Evolutionary conservation across 2,888 invertebrate species (phyloP), one percentile per base, ranked within the genome.

Genomic region (Drosophila picticornis): DNA sequence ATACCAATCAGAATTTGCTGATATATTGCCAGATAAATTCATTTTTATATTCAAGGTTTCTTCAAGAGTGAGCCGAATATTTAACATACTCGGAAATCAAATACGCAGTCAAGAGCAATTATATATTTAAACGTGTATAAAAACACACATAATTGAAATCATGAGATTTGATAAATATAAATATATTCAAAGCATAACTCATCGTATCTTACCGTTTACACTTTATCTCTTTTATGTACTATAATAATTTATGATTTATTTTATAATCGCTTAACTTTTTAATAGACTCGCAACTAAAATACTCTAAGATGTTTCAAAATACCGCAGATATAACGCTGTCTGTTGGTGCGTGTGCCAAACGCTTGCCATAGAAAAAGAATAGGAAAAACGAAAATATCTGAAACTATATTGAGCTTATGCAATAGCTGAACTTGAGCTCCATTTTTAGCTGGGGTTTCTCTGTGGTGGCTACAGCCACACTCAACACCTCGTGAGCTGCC

Each of bases 401-500:
- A 62, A 55, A 43, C 40, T 6, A 36, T 36, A 19, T 46, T 31
- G 6, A 32, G 43, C 32, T 69, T 31, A 32, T 36, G 50, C 46
- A 69, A 69, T 6, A 55, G 55, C 11, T 46, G 40, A 77, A 51
- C 25, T 52, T 64, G 16, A 29, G 52, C 50, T 57, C 32, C 34
- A 56, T 22, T 67, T 46, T 22, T 22, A 16, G 57, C 11, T 43
- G 13, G 7, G 56, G 27, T 16, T 16, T 25, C 50, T 40, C 58
- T 31, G 52, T 22, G 19, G 22, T 25, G 34, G 60, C 40, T 19
- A 19, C 50, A 46, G 27, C 57, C 13, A 29, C 85, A 73, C 59
- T 90, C 90, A 90, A 85, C 85, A 85, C 85, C 85, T 86, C 74
- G 83, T 83, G 83, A 77, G 82, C 84, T 84, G 89, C 89, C 83